Conservation (phyloP, 2,797 vertebrate genomes). For the Peromyscus aztecus region DNA sequence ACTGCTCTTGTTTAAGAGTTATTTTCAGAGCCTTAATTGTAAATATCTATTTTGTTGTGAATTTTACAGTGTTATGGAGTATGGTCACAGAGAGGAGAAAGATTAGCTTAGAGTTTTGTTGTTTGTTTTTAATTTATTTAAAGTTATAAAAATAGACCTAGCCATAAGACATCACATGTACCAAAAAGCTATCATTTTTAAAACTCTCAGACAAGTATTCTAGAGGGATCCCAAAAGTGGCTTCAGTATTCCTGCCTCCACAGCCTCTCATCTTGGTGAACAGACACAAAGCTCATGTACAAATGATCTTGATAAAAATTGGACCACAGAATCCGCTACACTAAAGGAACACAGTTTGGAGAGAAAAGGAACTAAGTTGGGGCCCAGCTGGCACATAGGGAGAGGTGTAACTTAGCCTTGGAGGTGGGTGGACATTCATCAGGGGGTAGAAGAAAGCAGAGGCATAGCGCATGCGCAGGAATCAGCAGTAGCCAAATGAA, state of each 20-base stretch:
- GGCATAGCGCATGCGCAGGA: fast-evolving
- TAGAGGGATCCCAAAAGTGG: not conserved
- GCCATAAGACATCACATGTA: not conserved
- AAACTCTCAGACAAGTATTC: not conserved
- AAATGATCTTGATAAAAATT: not conserved
- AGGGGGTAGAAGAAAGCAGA: not conserved
- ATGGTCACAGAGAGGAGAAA: not conserved
- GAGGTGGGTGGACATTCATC: not conserved
- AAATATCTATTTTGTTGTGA: not conserved
- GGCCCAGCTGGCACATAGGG: not conserved
- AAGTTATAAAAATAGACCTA: not conserved
- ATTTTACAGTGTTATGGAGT: not conserved
- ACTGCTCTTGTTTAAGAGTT: not conserved
- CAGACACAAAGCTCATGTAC: not conserved
- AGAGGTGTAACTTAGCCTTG: too few species aligned
- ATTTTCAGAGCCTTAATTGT: not conserved
- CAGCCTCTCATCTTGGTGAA: not conserved
- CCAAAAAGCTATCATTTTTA: not conserved
- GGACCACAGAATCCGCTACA: fast-evolving
- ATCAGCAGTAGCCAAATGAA: not conserved
- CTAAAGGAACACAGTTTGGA: not conserved
- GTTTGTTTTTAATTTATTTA: not conserved
- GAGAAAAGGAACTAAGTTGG: not conserved
- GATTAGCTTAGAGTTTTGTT: not conserved
- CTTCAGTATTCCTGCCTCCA: not conserved